Base-by-base conservation (phyloP, 1,140 invertebrate genomes). In the Diabrotica virgifera region DNA sequence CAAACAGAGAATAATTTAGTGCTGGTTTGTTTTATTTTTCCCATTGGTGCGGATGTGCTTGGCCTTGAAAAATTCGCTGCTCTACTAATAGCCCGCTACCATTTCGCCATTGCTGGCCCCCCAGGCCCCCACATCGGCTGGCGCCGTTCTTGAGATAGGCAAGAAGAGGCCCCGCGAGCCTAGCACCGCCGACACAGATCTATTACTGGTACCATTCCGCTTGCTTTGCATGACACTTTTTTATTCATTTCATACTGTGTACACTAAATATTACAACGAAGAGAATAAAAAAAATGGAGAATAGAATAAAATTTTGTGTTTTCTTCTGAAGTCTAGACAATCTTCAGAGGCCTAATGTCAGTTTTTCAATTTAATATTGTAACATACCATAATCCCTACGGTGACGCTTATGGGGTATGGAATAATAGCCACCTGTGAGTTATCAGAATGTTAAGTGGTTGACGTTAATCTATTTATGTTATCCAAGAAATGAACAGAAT, bases 81-180 rank as follows among this genome's bases (percentile, higher is more conserved):
- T 76, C 80, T 80, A 82, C 81, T 82, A 82, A 82, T 82, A 82
- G 81, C 79, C 80, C 78, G 79, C 78, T 73, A 75, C 78, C 69
- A 76, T 78, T 72, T 79, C 78, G 74, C 77, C 78, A 72, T 83
- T 85, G 75, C 82, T 84, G 79, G 67, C 72, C 46, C 62, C 65
- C 56, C 65, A 62, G 37, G 66, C 79, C 72, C 71, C 75, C 61
- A 69, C 80, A 72, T 77, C 79, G 70, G 81, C 82, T 70, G 79
- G 82, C 68, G 79, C 80, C 71, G 84, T 86, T 80, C 82, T 85
- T 80, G 87, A 89, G 85, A 86, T 90, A 82, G 90, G 90, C 86
- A 92, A 93, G 90, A 93, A 93, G 87, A 87, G 89, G 83, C 85
- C 87, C 83, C 87, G 88, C 82, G 89, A 90, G 84, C 86, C 87